These are phyloP conservation scores for Odontamblyopus rebecca DNA, from an alignment of 2,797 vertebrate species.

Conservation along the genomic window DNA sequence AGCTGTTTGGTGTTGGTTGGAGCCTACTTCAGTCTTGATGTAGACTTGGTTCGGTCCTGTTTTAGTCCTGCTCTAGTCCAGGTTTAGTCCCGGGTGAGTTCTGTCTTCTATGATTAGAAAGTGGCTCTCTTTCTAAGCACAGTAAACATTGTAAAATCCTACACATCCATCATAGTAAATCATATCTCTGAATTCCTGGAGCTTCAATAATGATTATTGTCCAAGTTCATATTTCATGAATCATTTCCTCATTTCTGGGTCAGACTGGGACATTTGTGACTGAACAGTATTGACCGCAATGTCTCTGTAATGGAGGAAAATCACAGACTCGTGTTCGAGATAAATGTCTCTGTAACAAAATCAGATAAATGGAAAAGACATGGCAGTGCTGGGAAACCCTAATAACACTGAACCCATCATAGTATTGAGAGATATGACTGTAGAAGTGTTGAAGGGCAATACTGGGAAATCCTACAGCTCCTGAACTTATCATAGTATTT, in stretches of 20 bases:
- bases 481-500: too few relatives aligned
- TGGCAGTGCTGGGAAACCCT: conserved; percentile 4
- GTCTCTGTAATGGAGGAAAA: conserved; percentile 37
- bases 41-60: too few relatives aligned
- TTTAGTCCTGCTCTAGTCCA: too few relatives aligned
- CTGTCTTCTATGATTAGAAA: not conserved
- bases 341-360: conserved; percentile 32
- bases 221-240: not conserved
- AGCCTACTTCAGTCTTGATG: too few relatives aligned
- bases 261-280: not conserved
- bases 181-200: not conserved
- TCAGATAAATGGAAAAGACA: conserved; percentile 12
- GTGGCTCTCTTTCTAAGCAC: not conserved
- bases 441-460: not conserved
- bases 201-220: not conserved
- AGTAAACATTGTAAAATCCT: not conserved
- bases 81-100: too few relatives aligned
- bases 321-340: conserved; percentile 24
- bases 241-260: conserved; percentile 1
- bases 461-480: conserved; percentile 14
- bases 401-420: not conserved
- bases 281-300: conserved; percentile 19
- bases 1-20: too few relatives aligned
- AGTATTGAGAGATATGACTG: not conserved
- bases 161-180: not conserved